phyloP scores from a whole-genome alignment of 2,113 vertebrate species.

The Henicopernis longicauda region DNA sequence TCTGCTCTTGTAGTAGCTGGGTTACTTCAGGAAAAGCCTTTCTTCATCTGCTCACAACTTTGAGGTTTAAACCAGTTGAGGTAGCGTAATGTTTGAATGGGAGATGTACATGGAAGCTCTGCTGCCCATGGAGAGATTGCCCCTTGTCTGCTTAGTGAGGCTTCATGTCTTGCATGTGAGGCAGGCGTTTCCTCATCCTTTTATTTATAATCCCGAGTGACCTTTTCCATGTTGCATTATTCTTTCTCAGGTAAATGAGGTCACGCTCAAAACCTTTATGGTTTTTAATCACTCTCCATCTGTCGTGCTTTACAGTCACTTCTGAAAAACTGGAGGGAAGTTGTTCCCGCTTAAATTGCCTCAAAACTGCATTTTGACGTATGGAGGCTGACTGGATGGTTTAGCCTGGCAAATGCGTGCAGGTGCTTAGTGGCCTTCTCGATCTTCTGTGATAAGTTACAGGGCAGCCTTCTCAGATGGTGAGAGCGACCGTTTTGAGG shows the following conservation, averaged over 20 bases:
- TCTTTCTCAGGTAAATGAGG: conserved; percentile 25
- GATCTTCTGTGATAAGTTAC: background rate
- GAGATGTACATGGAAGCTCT: background rate
- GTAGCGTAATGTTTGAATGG: background rate
- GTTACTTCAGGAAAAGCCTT: background rate
- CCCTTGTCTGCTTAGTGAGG: background rate
- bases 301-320: background rate
- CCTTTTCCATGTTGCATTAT: conserved; percentile 2
- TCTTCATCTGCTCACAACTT: background rate
- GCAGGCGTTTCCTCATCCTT: background rate
- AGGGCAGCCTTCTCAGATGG: background rate
- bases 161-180: background rate
- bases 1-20: background rate
- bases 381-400: background rate
- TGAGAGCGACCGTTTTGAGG: rapidly evolving
- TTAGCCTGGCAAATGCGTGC: background rate
- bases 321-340: background rate
- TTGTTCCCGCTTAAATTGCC: background rate
- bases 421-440: background rate
- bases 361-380: background rate
- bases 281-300: conserved; percentile 42
- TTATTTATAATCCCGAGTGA: background rate
- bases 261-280: background rate
- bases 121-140: background rate
- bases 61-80: background rate